phyloP scores from a whole-genome alignment of 2,113 vertebrate genomes.

The Otus sunia region DNA sequence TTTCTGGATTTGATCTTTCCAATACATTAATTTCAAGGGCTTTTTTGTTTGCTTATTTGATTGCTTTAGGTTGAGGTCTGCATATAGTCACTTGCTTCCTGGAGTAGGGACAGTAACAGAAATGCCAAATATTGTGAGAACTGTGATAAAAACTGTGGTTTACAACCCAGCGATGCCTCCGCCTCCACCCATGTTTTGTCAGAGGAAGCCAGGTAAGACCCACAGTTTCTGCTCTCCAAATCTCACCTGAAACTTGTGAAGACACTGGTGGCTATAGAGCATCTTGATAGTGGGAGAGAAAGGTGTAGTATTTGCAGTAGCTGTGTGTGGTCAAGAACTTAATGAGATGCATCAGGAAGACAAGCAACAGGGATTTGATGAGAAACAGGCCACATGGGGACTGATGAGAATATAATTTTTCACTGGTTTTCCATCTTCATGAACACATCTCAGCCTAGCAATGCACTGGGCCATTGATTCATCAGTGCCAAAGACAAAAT shows the following conservation, averaged over 20 bases:
- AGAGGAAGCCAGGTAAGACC: not conserved
- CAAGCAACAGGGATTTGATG: not conserved
- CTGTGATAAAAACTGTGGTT: not conserved
- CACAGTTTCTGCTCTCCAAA: not conserved
- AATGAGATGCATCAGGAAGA: not conserved
- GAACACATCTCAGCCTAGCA: not conserved
- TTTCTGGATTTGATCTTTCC: not conserved
- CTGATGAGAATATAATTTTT: not conserved
- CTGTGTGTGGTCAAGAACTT: not conserved
- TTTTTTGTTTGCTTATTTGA: not conserved
- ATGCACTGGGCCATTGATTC: rapidly evolving
- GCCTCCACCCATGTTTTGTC: not conserved
- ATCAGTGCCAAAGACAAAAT: not conserved
- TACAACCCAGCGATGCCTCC: not conserved
- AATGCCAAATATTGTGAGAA: not conserved
- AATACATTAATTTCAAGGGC: not conserved
- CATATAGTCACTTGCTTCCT: not conserved
- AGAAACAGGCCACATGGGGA: not conserved
- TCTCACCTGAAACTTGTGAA: not conserved
- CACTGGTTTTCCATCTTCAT: not conserved
- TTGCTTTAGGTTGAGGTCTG: not conserved
- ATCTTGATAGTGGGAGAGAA: not conserved
- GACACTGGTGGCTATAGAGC: not conserved
- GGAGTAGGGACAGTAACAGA: not conserved
- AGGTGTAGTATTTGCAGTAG: not conserved